Percentiles rank a stretch among this genome's conserved stretches.
Conservation (phyloP, 2,888 invertebrate species). For the Ernsta delagoae region DNA sequence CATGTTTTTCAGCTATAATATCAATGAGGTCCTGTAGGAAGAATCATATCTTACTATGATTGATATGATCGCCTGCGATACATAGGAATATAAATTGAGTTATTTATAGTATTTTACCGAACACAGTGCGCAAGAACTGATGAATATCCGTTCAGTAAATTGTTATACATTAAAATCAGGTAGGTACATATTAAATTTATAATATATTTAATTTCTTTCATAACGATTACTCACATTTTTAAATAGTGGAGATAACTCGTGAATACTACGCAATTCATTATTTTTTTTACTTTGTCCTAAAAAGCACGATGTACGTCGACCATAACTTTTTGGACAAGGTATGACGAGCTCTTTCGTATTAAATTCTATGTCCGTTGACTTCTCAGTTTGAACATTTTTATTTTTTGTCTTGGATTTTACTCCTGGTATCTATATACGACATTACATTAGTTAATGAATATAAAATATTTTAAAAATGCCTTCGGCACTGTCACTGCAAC, state of each 20-base stretch:
- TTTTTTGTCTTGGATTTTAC: conserved; percentile 19
- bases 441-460: no score
- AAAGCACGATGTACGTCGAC: conserved; percentile 17
- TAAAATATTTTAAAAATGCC: no score
- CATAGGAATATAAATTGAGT: no score
- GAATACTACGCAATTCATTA: background rate
- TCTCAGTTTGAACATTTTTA: conserved; percentile 38
- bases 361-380: background rate
- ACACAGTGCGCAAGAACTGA: no score
- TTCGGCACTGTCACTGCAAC: no score
- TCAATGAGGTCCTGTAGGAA: conserved; percentile 63
- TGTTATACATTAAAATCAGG: no score
- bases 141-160: no score
- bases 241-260: conserved; percentile 35
- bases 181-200: no score
- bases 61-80: no score
- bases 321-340: background rate
- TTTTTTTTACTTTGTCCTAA: background rate
- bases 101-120: no score
- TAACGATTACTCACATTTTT: conserved; percentile 36
- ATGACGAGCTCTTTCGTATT: conserved; percentile 4
- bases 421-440: background rate
- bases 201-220: background rate
- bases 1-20: conserved; percentile 56
- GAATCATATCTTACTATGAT: no score